Base-by-base conservation (phyloP, 2,797 vertebrate genomes). In the Platyrinchus mystaceus region DNA sequence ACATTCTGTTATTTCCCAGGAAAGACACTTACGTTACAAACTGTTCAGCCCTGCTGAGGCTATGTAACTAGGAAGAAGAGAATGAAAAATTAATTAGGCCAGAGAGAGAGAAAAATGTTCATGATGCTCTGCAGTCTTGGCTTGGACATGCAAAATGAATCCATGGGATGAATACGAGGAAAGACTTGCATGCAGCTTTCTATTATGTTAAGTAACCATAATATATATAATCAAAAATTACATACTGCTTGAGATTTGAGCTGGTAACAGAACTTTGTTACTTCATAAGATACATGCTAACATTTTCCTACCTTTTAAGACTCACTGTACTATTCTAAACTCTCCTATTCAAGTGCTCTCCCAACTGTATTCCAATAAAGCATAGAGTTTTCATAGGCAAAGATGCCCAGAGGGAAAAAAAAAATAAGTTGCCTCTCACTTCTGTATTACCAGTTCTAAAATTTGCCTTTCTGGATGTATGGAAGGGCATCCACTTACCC, bases 1-100 rank as follows among this genome's bases (percentile, higher is more conserved):
- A 75, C 22, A 46, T 88, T 77, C 52, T 81, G 56, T 93, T 89
- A 86, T 90, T 90, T 94, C 83, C 92, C 68, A 77, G 68, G 85
- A 74, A 95, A 94, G 71, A 87, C 24, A 55, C 28, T 88, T 75
- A 68, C 15, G 18, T 91, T 90, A 60, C 64, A 85, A 86, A 88
- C 2, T 14, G 41, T 74, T 91, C 60, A 80, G 30, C 28, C 58
- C 90, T 91, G 49, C 66, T 86, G 83, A 82, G 69, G 30, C 46
- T 78, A 4, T 71, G 46, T 68, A 75, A 77, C 41, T 37, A 60
- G 56, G 41, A 44, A 91, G 79, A 91, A 90, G n/a, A 88, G 58
- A 81, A 71, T 64, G 52, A 88, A 85, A 91, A 84, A 88, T 69
- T 86, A 93, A 91, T 88, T 88, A 90, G 49, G 32, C 62, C 49